These are phyloP conservation scores for Hydra vulgaris DNA, from an alignment of 30 jellyfish, hydroid and myxozoan genomes.

Conservation along the genomic window DNA sequence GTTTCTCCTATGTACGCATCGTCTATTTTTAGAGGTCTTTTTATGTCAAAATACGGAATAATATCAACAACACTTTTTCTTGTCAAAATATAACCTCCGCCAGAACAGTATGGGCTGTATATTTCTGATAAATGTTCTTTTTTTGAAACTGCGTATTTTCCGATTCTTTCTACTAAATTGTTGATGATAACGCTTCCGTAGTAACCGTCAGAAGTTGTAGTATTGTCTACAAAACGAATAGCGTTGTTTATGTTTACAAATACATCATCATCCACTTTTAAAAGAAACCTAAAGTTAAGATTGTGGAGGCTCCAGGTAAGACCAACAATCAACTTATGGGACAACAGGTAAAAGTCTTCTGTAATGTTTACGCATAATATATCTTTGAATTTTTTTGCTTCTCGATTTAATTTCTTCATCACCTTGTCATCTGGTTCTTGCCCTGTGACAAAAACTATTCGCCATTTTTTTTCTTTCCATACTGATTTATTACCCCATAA, in stretches of 20 bases:
- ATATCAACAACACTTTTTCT: slow-evolving; percentile 4
- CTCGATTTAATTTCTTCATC: neutral
- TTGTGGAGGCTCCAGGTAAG: slow-evolving; percentile 10
- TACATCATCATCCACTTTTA: slow-evolving; percentile 34
- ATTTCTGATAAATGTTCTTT: slow-evolving; percentile 16
- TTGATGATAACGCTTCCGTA: slow-evolving; percentile 9
- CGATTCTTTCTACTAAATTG: slow-evolving; percentile 8
- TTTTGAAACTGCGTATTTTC: slow-evolving; percentile 10
- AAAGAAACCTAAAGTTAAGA: neutral
- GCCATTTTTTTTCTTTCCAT: slow-evolving; percentile 10
- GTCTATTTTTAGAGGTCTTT: slow-evolving; percentile 18
- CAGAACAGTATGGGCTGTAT: slow-evolving; percentile 39
- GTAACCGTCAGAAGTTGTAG: neutral
- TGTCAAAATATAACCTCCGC: slow-evolving; percentile 35
- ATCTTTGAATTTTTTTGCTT: slow-evolving; percentile 12
- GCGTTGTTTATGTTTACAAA: slow-evolving; percentile 6
- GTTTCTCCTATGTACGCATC: slow-evolving; percentile 28
- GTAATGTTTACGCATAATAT: slow-evolving; percentile 9
- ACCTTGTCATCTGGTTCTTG: neutral
- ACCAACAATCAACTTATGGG: slow-evolving; percentile 20
- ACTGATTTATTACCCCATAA: slow-evolving; percentile 15
- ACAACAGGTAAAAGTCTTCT: slow-evolving; percentile 27
- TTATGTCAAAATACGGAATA: slow-evolving; percentile 7
- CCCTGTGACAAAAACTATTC: slow-evolving; percentile 15
- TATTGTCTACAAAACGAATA: neutral